phyloP scores from a whole-genome alignment of 2,888 invertebrate species.

The Metellina segmentata region DNA sequence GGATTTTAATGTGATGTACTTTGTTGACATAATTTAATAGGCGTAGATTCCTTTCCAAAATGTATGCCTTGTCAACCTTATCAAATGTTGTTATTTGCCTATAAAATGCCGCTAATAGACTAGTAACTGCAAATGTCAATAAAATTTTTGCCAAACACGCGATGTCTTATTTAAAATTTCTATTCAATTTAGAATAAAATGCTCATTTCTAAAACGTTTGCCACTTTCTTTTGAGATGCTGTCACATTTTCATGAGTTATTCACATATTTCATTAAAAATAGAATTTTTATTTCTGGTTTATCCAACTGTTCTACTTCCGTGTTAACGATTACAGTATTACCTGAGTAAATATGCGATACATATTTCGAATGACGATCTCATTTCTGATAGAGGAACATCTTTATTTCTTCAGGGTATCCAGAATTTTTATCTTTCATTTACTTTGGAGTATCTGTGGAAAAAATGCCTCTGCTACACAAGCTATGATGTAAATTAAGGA shows the following conservation, averaged over 20 bases:
- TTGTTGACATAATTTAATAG: too few species aligned
- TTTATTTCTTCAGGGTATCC: neutral
- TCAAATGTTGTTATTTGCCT: too few species aligned
- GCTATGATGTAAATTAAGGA: neutral
- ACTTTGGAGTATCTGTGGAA: neutral
- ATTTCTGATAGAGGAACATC: neutral
- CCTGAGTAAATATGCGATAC: neutral
- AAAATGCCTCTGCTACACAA: neutral
- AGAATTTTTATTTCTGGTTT: neutral
- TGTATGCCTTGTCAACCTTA: too few species aligned
- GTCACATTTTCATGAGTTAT: neutral
- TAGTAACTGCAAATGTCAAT: too few species aligned
- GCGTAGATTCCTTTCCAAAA: too few species aligned
- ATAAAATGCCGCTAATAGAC: too few species aligned
- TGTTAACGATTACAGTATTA: neutral
- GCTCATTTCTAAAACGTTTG: too few species aligned
- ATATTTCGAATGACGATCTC: constrained; percentile 11
- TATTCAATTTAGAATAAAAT: too few species aligned
- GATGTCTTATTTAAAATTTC: too few species aligned
- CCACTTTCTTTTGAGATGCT: neutral
- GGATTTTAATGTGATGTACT: too few species aligned
- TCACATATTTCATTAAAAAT: neutral
- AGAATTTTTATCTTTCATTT: neutral
- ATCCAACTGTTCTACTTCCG: neutral
- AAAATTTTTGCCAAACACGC: too few species aligned